Base-by-base conservation (phyloP, 2,888 invertebrate species). In the Chydorus sphaericus region DNA sequence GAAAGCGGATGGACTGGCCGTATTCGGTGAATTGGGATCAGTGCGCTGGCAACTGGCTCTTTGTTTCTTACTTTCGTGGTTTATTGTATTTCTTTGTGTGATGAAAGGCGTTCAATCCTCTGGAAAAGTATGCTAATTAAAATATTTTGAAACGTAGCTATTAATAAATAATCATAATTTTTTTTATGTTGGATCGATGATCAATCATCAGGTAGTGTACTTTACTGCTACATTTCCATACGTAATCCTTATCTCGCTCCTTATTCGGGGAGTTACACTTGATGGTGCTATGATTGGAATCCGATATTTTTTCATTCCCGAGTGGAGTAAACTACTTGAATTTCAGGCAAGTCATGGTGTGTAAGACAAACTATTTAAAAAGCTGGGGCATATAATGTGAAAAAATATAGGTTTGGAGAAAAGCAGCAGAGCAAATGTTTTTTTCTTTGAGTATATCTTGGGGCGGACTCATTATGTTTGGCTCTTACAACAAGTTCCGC, bases 341-440 rank as follows among this genome's bases (percentile, higher is more conserved):
- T 60, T 65, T 44, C 59, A 63, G 56, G 65, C 62, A 62, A 52
- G 61, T 7, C 5, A 16, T 7, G 16, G 30, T 31, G 14, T 52
- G 29, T 1, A 10, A 37, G 44, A 52, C 38, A 16, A 16, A 20
- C 28, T 14, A 4, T 16, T 16, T 1, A 1, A n/a, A n/a, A n/a
- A n/a, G n/a, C n/a, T n/a, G n/a, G n/a, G n/a, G n/a, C n/a, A n/a
- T n/a, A n/a, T n/a, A n/a, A n/a, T n/a, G n/a, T n/a, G n/a, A n/a
- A n/a, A n/a, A n/a, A 28, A 50, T n/a, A 33, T 33, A 75, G 62
- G 85, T 88, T 16, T 88, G 87, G 87, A 83, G 81, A 3, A 83
- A 83, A 61, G 86, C 87, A 1, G 85, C 85, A 1, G 85, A 85
- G 2, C 87, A 87, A 76, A 82, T 85, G 62, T 85, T 86, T 69